Conservation (phyloP, 2,113 vertebrate genomes). For the Ictidomys tridecemlineatus region DNA sequence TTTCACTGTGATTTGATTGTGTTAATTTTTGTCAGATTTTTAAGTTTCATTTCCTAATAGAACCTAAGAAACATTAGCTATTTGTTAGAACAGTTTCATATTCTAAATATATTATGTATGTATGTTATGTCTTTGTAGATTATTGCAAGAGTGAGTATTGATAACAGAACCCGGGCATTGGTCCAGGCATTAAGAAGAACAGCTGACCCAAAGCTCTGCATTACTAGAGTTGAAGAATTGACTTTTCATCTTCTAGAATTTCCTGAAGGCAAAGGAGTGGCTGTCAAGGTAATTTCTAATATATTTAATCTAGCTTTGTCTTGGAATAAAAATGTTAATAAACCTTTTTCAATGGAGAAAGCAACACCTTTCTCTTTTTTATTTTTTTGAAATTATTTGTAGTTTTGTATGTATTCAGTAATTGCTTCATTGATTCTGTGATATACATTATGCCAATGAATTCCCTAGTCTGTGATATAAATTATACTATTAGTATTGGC, state of each 20-base stretch:
- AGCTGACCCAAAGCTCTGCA: conserved; percentile 92
- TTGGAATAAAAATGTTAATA: conserved; percentile 36
- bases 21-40: not conserved
- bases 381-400: not conserved
- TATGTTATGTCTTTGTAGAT: conserved; percentile 88
- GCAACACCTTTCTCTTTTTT: not conserved
- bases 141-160: conserved; percentile 97
- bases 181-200: conserved; percentile 95
- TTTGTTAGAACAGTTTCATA: conserved; percentile 44
- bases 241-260: conserved; percentile 97
- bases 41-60: conserved; percentile 12
- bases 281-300: conserved; percentile 92
- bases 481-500: not conserved
- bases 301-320: not conserved
- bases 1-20: conserved; percentile 7
- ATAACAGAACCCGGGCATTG: conserved; percentile 96
- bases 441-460: not conserved
- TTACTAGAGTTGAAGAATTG: conserved; percentile 96
- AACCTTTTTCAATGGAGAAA: conserved; percentile 9
- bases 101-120: conserved; percentile 39
- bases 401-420: conserved; percentile 34
- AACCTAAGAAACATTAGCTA: conserved; percentile 12
- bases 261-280: conserved; percentile 95
- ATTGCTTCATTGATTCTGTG: conserved; percentile 4
- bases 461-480: conserved; percentile 41